These are phyloP conservation scores for Barypeithes pellucidus DNA, from an alignment of 2,888 invertebrate genomes.

Conservation along the genomic window DNA sequence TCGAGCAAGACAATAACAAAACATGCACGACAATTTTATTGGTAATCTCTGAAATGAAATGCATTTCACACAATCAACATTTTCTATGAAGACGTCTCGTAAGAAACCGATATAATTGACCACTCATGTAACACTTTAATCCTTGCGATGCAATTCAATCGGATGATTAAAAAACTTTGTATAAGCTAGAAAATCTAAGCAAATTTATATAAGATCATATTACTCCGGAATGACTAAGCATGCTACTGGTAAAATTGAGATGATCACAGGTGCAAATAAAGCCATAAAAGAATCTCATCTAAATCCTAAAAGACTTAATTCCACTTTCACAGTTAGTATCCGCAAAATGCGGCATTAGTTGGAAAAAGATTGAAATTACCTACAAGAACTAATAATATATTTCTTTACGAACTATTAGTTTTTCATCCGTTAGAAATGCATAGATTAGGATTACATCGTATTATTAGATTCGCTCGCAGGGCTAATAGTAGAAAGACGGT, in stretches of 20 bases:
- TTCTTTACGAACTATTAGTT: no score
- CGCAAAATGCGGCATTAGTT: not conserved
- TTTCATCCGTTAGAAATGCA: no score
- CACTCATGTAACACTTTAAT: not conserved
- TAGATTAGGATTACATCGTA: no score
- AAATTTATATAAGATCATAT: slow-evolving; percentile 14
- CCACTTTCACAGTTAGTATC: slow-evolving; percentile 7
- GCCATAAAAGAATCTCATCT: slow-evolving; percentile 45
- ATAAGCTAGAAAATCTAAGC: slow-evolving; percentile 1
- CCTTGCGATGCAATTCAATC: slow-evolving; percentile 3
- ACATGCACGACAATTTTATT: slow-evolving; percentile 6
- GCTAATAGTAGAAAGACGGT: no score
- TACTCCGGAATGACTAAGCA: slow-evolving; percentile 19
- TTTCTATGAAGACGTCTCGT: not conserved
- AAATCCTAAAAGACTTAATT: slow-evolving; percentile 18
- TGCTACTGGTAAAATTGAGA: slow-evolving; percentile 4
- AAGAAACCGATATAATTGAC: not conserved
- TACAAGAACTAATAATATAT: not conserved
- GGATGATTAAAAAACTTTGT: not conserved
- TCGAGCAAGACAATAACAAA: slow-evolving; percentile 5
- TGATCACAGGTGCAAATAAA: slow-evolving; percentile 54
- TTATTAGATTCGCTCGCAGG: no score
- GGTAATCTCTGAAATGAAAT: not conserved
- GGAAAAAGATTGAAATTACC: not conserved
- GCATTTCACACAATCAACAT: not conserved